Percentiles rank a stretch among this genome's conserved stretches.
Evolutionary conservation across 2,888 invertebrate genomes (phyloP).

Genomic region (Lapara coniferarum): DNA sequence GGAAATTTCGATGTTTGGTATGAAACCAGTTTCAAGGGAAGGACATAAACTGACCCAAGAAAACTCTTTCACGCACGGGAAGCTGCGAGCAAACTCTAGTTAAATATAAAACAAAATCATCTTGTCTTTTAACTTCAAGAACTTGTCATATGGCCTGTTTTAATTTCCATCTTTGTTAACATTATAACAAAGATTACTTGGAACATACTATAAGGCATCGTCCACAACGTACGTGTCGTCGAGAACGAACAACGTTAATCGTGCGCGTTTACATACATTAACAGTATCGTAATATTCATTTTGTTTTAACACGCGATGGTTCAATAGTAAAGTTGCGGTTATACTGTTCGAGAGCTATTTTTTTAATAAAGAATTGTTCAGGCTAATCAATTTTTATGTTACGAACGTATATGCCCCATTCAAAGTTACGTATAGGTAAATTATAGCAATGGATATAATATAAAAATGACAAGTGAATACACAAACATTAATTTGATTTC

Average conservation of each 20-base stretch:
- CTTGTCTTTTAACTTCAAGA: no score
- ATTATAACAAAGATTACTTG: background rate
- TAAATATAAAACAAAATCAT: no score
- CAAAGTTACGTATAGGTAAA: background rate
- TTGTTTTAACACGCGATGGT: conserved; percentile 44
- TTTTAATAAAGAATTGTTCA: background rate
- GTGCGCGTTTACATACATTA: conserved; percentile 37
- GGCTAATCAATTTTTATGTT: no score
- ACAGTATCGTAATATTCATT: conserved; percentile 41
- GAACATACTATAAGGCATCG: conserved; percentile 27
- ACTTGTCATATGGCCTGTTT: no score
- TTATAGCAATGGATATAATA: no score
- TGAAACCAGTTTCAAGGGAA: no score
- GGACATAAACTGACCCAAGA: no score
- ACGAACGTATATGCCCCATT: background rate
- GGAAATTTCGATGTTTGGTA: no score
- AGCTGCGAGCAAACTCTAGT: no score
- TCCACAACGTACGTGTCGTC: conserved; percentile 35
- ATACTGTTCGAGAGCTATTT: conserved; percentile 19
- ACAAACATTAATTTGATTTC: no score
- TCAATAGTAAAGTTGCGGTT: conserved; percentile 27
- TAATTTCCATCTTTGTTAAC: background rate
- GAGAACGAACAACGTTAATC: conserved; percentile 22
- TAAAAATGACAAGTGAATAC: no score
- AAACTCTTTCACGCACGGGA: no score